Conservation (phyloP, 2,113 vertebrate genomes). For the Anoura caudifer region DNA sequence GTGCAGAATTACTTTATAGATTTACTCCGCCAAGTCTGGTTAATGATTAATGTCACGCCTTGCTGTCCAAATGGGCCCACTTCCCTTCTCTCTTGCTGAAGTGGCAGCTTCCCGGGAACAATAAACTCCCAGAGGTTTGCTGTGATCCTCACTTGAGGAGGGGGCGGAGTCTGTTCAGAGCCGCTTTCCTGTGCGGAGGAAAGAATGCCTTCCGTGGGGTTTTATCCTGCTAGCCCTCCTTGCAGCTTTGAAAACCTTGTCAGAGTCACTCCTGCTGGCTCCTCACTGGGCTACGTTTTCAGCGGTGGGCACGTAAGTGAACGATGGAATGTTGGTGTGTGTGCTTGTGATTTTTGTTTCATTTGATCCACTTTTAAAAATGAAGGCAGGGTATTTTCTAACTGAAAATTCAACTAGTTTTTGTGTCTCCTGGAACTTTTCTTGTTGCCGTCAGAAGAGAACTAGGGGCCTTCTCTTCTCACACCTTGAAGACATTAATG, state of each 20-base stretch:
- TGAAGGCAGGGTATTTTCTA: background rate
- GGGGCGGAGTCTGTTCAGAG: slow-evolving; percentile 29
- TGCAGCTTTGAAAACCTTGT: background rate
- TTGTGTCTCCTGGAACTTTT: background rate
- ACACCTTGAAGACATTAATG: background rate
- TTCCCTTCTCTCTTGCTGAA: background rate
- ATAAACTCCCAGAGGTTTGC: background rate
- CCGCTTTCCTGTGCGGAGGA: background rate
- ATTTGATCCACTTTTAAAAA: background rate
- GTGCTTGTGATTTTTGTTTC: background rate
- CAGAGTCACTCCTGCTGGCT: background rate
- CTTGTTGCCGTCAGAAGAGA: background rate
- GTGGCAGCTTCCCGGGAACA: background rate
- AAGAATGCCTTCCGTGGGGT: background rate
- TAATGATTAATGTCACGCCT: background rate
- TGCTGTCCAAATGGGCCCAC: background rate
- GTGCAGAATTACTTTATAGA: background rate
- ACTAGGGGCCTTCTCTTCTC: too few relatives aligned
- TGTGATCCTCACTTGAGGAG: background rate
- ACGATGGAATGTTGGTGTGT: background rate
- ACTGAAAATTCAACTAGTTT: background rate
- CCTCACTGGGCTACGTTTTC: background rate
- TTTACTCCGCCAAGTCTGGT: background rate
- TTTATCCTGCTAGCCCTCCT: background rate
- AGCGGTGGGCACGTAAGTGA: slow-evolving; percentile 28